Evolutionary conservation across 2,797 vertebrate genomes (phyloP), one percentile per base, ranked within the genome.

Genomic region (Chromis chromis): DNA sequence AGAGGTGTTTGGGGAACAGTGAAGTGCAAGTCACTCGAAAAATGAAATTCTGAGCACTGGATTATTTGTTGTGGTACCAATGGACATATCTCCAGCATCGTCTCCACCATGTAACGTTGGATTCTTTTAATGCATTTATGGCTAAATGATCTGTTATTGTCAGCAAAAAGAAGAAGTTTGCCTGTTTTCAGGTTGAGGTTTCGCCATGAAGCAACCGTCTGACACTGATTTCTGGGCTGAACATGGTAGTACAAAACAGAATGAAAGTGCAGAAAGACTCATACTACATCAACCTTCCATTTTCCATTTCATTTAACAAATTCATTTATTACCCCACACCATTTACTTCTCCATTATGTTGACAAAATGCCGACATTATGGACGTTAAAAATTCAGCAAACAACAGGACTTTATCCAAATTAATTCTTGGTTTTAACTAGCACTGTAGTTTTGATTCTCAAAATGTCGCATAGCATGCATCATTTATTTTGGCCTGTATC

Each of bases 321-420:
- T 88, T 88, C 82, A 85, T 91, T 89, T 91, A 92, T 91, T 89
- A 93, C 88, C 77, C 75, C 90, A 91, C 87, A 87, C 86, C 92
- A 94, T 94, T 94, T 93, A 87, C 91, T 86, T 84, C 72, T 67
- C 89, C 90, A 92, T 94, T 94, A 94, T 92, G 87, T 91, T 92
- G 92, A 93, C 88, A 92, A 92, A 94, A 94, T 82, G 79, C 73
- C 65, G 61, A 85, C 87, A 92, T 94, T 92, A 89, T 81, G 74
- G 84, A 88, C 86, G 83, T 77, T 65, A 75, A 89, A 82, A 83
- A 90, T 84, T 87, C 52, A n/a, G 66, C 74, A 87, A 78, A 84
- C 87, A 84, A 87, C 49, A 75, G 72, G 79, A 86, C 86, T 82
- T 86, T 77, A 81, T 82, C 76, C 72, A 88, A 91, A 91, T 92